These are phyloP conservation scores for Pogonus chalceus DNA, from an alignment of 1,140 invertebrate genomes.

Conservation along the genomic window DNA sequence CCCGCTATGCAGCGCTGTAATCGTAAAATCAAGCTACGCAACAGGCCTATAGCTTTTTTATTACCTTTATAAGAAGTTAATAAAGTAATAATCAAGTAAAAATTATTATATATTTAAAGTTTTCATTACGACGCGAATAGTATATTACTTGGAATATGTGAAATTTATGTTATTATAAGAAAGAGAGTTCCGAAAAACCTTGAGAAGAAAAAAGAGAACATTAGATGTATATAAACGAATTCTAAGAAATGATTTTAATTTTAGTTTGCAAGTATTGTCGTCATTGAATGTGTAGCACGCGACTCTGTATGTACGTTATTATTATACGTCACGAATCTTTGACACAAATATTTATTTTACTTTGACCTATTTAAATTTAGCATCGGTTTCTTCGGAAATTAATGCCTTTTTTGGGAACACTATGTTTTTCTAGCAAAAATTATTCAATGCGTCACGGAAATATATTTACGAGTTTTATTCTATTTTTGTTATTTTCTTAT, in stretches of 20 bases:
- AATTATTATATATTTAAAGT: not conserved
- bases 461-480: no score
- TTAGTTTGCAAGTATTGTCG: constrained; percentile 1
- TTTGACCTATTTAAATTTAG: not conserved
- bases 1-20: no score
- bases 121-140: not conserved
- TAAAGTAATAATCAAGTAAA: no score
- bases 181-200: not conserved
- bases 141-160: not conserved
- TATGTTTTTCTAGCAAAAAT: not conserved
- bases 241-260: constrained; percentile 1
- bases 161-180: not conserved
- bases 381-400: not conserved
- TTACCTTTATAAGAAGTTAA: not conserved
- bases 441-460: not conserved
- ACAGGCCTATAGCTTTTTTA: not conserved
- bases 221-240: not conserved
- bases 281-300: not conserved
- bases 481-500: no score
- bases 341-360: not conserved
- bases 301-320: not conserved
- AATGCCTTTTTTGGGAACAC: not conserved
- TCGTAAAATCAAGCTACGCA: no score
- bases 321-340: not conserved
- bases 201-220: not conserved